A percentile compares a stretch with the other conserved stretches of the same genome.
phyloP scores from a whole-genome alignment of 2,113 vertebrate species.

The Epinephelus fuscoguttatus region DNA sequence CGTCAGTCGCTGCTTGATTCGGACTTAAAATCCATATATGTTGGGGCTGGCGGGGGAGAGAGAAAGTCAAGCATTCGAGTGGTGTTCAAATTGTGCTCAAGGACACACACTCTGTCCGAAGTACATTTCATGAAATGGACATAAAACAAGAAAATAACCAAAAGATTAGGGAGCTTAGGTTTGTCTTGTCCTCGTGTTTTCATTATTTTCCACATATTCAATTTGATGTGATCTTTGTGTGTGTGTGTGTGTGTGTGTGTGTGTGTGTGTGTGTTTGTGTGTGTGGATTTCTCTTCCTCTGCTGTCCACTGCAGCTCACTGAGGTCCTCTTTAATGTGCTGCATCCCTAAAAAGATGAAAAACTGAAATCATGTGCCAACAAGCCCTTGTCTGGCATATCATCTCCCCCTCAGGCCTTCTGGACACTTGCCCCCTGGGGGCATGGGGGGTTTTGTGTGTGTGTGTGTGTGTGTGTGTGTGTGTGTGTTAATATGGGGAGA shows the following conservation, averaged over 20 bases:
- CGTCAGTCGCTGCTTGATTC: slow-evolving; percentile 29
- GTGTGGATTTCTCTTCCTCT: slow-evolving; percentile 15
- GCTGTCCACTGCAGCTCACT: slow-evolving; percentile 46
- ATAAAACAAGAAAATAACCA: not conserved
- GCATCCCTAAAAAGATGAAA: slow-evolving; percentile 75
- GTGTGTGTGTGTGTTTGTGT: no score
- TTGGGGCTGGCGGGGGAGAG: not conserved
- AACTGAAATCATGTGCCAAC: slow-evolving; percentile 78
- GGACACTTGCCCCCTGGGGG: slow-evolving; percentile 65
- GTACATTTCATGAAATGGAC: slow-evolving; percentile 11
- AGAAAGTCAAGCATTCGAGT: not conserved
- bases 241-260: not conserved
- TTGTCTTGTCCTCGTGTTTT: not conserved
- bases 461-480: slow-evolving; percentile 38
- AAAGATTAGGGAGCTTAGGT: not conserved
- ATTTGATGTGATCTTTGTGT: not conserved
- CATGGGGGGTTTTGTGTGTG: slow-evolving; percentile 33
- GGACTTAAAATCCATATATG: slow-evolving; percentile 52
- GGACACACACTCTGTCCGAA: slow-evolving; percentile 4
- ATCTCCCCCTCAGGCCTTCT: slow-evolving; percentile 71
- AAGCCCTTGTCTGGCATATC: slow-evolving; percentile 78
- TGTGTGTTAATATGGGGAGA: slow-evolving; percentile 26
- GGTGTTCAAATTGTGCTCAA: slow-evolving; percentile 25
- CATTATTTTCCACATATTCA: not conserved
- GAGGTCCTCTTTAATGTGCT: slow-evolving; percentile 63